Base-by-base conservation (phyloP, 2,113 vertebrate genomes). In the Psophia crepitans region DNA sequence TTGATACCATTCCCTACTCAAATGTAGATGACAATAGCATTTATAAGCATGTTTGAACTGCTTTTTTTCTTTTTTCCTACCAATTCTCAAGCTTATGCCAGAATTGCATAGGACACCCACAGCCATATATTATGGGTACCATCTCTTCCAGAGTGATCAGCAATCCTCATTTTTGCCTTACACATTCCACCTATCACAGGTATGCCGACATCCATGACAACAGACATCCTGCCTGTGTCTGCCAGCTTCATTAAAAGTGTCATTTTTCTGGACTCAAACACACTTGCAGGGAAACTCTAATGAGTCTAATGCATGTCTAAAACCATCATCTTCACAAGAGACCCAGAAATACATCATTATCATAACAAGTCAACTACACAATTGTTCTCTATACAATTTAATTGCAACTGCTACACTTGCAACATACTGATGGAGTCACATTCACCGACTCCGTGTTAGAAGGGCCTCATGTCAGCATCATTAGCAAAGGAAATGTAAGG, bases 401-500 rank as follows among this genome's bases (percentile, higher is more conserved):
- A 95, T 69, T 93, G 83, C 68, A 84, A 63, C 30, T 87, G 69
- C 76, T 78, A 22, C 27, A 48, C 43, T 75, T 66, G 11, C 69
- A 82, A 70, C 49, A 57, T 49, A 73, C 76, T 87, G 48, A 48
- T 94, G 73, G 49, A 93, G 56, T 92, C 48, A 11, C 6, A 53
- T 22, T 53, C 80, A 44, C 60, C 76, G 84, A 22, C 33, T 20
- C 65, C 0, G 35, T 48, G 69, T 17, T 92, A 84, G 68, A 2
- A 4, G 79, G 51, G 56, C 48, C 71, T 95, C 73, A 73, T 82
- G 57, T 89, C 60, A 89, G 90, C 89, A 91, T 94, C 92, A 95
- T 97, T 94, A 97, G 80, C 84, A 76, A 41, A 41, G 48, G 73
- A 84, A 94, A 89, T 48, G 48, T 56, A 71, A 79, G 91, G 61